Percentiles rank a stretch among this genome's conserved stretches.
Evolutionary conservation across 2,888 invertebrate genomes (phyloP).

Genomic region (Chaitophorus viminalis): DNA sequence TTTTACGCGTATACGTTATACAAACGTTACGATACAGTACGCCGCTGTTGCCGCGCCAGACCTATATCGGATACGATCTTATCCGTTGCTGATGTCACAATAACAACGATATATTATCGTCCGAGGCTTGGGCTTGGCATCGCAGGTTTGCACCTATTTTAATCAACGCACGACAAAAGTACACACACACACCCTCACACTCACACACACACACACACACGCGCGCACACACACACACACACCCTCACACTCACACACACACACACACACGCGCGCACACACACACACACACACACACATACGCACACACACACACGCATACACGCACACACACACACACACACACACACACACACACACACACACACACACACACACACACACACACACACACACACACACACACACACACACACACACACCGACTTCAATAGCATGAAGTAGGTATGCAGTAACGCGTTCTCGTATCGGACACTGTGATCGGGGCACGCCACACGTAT

Average conservation of each 20-base stretch:
- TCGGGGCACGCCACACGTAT: slow-evolving; percentile 21
- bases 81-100: slow-evolving; percentile 9
- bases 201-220: too few species aligned
- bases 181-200: neutral
- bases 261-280: neutral
- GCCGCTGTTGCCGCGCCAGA: neutral
- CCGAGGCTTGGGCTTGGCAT: neutral
- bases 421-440: neutral
- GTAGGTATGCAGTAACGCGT: neutral
- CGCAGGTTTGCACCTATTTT: slow-evolving; percentile 10
- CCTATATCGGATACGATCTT: slow-evolving; percentile 7
- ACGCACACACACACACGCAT: too few species aligned
- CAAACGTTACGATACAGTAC: neutral
- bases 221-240: neutral
- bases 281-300: too few species aligned
- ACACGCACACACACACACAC: too few species aligned
- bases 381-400: neutral
- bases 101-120: slow-evolving; percentile 16
- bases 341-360: neutral
- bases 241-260: too few species aligned
- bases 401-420: too few species aligned
- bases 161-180: slow-evolving; percentile 1
- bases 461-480: slow-evolving; percentile 37
- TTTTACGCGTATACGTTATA: too few species aligned
- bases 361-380: too few species aligned